Percentiles rank a stretch among this genome's conserved stretches.
Conservation (phyloP, 2,888 invertebrate species). For the Drosophila birchii region DNA sequence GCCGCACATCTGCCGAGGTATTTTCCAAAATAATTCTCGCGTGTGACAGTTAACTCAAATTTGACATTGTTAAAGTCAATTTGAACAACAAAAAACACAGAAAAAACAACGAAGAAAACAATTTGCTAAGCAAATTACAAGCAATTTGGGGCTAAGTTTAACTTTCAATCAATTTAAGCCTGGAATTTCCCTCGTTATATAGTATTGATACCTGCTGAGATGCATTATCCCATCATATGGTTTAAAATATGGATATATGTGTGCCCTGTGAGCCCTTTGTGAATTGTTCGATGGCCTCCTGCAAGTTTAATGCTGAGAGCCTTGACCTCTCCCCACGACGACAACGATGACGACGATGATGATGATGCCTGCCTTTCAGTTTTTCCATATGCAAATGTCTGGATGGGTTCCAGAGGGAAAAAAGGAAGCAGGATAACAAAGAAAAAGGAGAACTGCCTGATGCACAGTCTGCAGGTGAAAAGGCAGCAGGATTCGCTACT, state of each 20-base stretch:
- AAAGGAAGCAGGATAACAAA: conserved; percentile 22
- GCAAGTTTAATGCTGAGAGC: conserved; percentile 33
- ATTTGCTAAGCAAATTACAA: conserved; percentile 64
- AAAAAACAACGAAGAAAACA: conserved; percentile 45
- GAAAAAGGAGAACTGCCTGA: background rate
- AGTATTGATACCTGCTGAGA: background rate
- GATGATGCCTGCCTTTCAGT: conserved; percentile 8
- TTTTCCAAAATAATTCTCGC: conserved; percentile 9
- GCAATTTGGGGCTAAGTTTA: conserved; percentile 53
- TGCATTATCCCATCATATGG: conserved; percentile 1
- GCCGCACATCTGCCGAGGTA: conserved; percentile 9
- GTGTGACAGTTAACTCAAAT: conserved; percentile 45
- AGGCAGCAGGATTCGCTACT: conserved; percentile 24
- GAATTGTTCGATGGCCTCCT: conserved; percentile 22
- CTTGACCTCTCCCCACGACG: conserved; percentile 29
- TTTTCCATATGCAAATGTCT: conserved; percentile 42
- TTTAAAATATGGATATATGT: conserved; percentile 2
- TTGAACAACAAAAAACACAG: background rate
- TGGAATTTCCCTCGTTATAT: background rate
- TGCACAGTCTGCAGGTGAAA: conserved; percentile 34
- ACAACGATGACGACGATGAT: background rate
- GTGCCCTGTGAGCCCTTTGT: conserved; percentile 17
- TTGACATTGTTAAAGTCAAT: conserved; percentile 53
- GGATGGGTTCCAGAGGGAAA: background rate
- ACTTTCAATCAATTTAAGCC: conserved; percentile 35